Conservation (phyloP, 2,113 vertebrate species). For the Erythrolamprus reginae region DNA sequence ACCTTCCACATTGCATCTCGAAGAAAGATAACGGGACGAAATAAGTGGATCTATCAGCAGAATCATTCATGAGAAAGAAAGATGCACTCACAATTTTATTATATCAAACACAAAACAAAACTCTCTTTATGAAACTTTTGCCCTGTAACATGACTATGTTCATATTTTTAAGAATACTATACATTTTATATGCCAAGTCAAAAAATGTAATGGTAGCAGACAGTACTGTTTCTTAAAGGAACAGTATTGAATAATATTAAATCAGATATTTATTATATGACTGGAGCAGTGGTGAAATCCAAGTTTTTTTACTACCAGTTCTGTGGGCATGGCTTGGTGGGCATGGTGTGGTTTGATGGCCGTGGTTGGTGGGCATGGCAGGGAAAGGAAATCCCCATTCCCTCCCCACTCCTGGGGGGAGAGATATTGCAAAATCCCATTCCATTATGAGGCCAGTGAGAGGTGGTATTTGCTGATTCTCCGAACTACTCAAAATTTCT, state of each 20-base stretch:
- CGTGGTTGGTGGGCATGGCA: too few species aligned
- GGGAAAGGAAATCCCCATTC: too few species aligned
- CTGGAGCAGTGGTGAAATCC: too few species aligned
- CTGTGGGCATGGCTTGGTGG: too few species aligned
- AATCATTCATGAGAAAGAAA: background rate
- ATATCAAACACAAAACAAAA: background rate
- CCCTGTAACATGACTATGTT: conserved; percentile 1
- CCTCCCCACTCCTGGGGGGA: too few species aligned
- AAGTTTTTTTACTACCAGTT: too few species aligned
- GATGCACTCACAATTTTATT: background rate
- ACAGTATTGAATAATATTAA: conserved; percentile 38
- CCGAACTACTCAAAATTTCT: too few species aligned
- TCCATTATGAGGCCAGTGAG: too few species aligned
- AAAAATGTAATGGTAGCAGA: conserved; percentile 50
- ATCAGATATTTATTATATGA: conserved; percentile 57
- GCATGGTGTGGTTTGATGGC: too few species aligned
- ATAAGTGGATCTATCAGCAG: too few species aligned
- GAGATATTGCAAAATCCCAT: too few species aligned
- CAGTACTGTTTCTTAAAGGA: conserved; percentile 50
- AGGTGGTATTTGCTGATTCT: too few species aligned
- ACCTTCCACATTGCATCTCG: background rate
- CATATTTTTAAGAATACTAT: conserved; percentile 11
- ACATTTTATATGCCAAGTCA: conserved; percentile 40
- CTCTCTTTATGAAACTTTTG: background rate
- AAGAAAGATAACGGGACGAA: background rate